phyloP scores from a whole-genome alignment of 2,797 vertebrate genomes.

The Chloroceryle amazona region DNA sequence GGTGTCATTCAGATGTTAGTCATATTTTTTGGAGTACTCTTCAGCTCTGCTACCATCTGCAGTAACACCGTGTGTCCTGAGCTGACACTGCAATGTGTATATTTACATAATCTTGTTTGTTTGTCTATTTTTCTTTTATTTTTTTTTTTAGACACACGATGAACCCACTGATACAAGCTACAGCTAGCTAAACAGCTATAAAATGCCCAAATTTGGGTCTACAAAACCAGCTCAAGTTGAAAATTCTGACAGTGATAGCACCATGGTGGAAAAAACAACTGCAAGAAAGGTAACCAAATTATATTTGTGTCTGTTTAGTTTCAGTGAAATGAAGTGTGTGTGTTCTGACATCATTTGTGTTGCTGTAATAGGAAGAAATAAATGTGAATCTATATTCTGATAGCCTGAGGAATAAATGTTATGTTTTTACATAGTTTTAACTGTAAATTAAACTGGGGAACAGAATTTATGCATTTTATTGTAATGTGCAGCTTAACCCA shows the following conservation, averaged over 20 bases:
- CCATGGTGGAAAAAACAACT: slow-evolving; percentile 97
- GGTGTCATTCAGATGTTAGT: not conserved
- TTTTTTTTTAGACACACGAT: slow-evolving; percentile 91
- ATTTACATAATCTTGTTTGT: slow-evolving; percentile 3
- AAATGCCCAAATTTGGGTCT: slow-evolving; percentile 98
- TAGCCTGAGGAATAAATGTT: not conserved
- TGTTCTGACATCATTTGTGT: not conserved
- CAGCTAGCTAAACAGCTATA: slow-evolving; percentile 92
- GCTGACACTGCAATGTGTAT: not conserved
- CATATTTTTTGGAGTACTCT: not conserved
- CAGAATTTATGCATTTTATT: not conserved
- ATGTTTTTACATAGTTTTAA: not conserved
- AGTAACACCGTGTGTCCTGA: not conserved
- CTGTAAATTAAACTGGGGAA: not conserved
- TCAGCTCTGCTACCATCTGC: not conserved
- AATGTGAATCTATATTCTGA: not conserved
- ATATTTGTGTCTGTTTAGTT: not conserved
- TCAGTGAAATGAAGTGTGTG: not conserved
- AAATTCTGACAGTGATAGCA: slow-evolving; percentile 93
- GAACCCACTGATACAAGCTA: slow-evolving; percentile 86
- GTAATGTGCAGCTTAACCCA: not conserved
- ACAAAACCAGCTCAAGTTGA: slow-evolving; percentile 84
- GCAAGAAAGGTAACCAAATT: slow-evolving; percentile 92
- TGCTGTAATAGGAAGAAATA: not conserved
- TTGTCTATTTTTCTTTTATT: slow-evolving; percentile 33